Conservation (phyloP, 1,140 invertebrate species). For the Aradophagus sp. region DNA sequence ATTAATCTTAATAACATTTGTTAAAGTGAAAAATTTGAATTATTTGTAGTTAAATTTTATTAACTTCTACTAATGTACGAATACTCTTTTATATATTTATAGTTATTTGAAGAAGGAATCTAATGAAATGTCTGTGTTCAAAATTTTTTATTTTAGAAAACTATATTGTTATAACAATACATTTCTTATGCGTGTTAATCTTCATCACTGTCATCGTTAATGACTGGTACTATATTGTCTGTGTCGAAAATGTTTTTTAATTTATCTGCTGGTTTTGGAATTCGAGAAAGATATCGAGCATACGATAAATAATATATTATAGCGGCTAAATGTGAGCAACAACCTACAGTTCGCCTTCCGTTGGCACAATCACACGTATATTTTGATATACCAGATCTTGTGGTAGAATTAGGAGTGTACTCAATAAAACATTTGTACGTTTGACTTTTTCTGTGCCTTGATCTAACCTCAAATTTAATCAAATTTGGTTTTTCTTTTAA, state of each 20-base stretch:
- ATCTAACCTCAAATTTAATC: slow-evolving; percentile 44
- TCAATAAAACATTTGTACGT: slow-evolving; percentile 51
- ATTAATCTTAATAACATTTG: too few species aligned
- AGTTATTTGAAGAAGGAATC: too few species aligned
- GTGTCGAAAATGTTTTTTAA: slow-evolving; percentile 27
- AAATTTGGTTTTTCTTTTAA: too few species aligned
- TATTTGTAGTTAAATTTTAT: too few species aligned
- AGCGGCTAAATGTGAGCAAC: slow-evolving; percentile 43
- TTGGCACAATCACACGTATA: slow-evolving; percentile 50
- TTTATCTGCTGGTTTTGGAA: slow-evolving; percentile 32
- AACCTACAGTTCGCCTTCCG: slow-evolving; percentile 44
- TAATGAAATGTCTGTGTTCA: too few species aligned
- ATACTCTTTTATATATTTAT: too few species aligned
- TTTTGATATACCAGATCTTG: slow-evolving; percentile 23
- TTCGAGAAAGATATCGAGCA: slow-evolving; percentile 39
- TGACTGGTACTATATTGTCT: slow-evolving; percentile 24
- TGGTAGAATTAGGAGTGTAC: slow-evolving; percentile 33
- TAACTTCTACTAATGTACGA: too few species aligned
- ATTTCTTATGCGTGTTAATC: too few species aligned
- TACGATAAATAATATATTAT: slow-evolving; percentile 48
- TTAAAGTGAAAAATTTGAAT: too few species aligned
- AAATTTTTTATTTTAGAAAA: too few species aligned
- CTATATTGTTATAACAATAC: too few species aligned
- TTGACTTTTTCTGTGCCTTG: slow-evolving; percentile 41
- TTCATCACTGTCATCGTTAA: slow-evolving; percentile 44